Evolutionary conservation across 2,797 vertebrate genomes (phyloP), one percentile per base, ranked within the genome.

Genomic region (Micromesistius poutassou): DNA sequence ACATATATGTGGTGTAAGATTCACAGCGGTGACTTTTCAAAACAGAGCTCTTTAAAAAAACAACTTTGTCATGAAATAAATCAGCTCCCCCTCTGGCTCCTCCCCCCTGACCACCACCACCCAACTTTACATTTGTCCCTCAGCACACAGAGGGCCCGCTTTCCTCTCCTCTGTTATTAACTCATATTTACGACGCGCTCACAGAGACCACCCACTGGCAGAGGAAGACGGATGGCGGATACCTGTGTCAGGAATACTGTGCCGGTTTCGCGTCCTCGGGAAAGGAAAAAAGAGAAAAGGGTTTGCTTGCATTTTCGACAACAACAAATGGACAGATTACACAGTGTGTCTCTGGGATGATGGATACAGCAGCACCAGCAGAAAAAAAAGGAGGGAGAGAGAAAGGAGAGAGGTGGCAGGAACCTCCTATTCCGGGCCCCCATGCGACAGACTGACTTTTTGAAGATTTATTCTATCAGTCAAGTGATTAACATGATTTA

Each of bases 401-500:
- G 93, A 89, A 93, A 93, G 83, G 79, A 89, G 86, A 30, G n/a
- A 30, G 66, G 66, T 70, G 66, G 85, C 89, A 84, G 83, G 92
- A 93, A 92, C 90, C 91, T 89, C 88, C 90, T 88, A 87, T 89
- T 93, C 88, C 87, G 79, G 86, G 85, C 82, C 82, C 79, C 71
- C 7, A 77, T 84, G 82, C 84, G 82, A 88, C 87, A 84, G 83
- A 91, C 88, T 90, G 89, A 93, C 89, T 94, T 91, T 89, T 91
- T 86, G 78, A 91, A 94, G 93, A 93, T 94, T 93, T 94, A 94
- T 94, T 93, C 94, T 89, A 94, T 94, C 94, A 94, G 92, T 94
- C 92, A 92, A 93, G 93, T 94, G 93, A 95, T 95, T 94, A 95
- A 93, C 93, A 94, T 94, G 94, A 95, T 95, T 95, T 94, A 95